Base-by-base conservation (phyloP, 1,140 invertebrate genomes). In the Drosophila hydei region DNA sequence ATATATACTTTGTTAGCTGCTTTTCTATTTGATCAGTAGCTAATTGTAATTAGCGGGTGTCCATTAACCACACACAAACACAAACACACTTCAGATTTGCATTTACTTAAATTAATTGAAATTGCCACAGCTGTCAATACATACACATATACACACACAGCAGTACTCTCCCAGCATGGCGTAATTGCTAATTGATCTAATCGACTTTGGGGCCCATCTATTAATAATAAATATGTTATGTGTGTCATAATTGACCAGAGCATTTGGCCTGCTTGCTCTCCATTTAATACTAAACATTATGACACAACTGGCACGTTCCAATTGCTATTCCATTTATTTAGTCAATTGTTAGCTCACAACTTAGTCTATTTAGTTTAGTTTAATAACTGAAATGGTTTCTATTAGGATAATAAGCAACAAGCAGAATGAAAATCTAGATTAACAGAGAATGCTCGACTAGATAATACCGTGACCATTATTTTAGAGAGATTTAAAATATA, bases 101-200 rank as follows among this genome's bases (percentile, higher is more conserved):
- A 69, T 77, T 69, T 75, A 75, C 70, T 88, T 85, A 75, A 80
- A 87, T 85, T 87, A 87, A 87, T 87, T 77, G 65, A 64, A 78
- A 63, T 50, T 63, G 79, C 62, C 81, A 74, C 74, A 80, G 75
- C 79, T 80, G 77, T 77, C 81, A 72, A 75, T 77, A 71, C 61
- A 71, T 40, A 45, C 47, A 59, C 14, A 59, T 18, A 19, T 11
- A 16, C 23, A 52, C 27, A 27, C 43, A 27, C 21, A 40, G n/a
- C 19, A 38, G n/a, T 45, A 38, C 38, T 12, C 16, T 8, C 21
- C 18, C 19, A 21, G 43, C 19, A 19, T 21, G 47, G 5, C 38
- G 33, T 30, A 64, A 14, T 59, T 56, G 45, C 71, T 87, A 87
- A 87, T 87, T 87, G 83, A 50, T 52, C 83, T 88, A 78, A 81